Evolutionary conservation across 2,888 invertebrate genomes (phyloP).

Genomic region (Mythimna vitellina): DNA sequence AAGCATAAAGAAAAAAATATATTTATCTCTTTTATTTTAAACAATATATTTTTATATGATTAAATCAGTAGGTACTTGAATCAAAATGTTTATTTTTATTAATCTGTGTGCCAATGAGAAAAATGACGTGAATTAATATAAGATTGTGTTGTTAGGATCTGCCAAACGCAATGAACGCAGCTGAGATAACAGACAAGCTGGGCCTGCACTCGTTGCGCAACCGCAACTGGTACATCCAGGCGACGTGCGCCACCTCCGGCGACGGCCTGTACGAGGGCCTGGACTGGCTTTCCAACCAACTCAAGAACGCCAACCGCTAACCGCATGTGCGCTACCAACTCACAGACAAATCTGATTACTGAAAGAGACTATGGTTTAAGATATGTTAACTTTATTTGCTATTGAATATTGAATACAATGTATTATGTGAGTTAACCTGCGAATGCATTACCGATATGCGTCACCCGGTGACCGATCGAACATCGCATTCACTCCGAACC

Average conservation of each 20-base stretch:
- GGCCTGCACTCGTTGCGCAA: slow-evolving; percentile 99
- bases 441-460: slow-evolving; percentile 85
- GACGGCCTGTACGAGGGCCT: slow-evolving; percentile 99
- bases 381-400: slow-evolving; percentile 91
- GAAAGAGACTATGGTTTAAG: slow-evolving; percentile 91
- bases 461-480: slow-evolving; percentile 84
- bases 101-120: not conserved
- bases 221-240: slow-evolving; percentile 99
- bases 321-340: slow-evolving; percentile 81
- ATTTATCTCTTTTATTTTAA: not conserved
- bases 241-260: slow-evolving; percentile 99
- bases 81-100: not conserved
- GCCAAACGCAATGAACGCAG: slow-evolving; percentile 99
- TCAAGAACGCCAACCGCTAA: slow-evolving; percentile 99
- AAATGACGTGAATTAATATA: slow-evolving; percentile 37
- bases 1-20: not conserved
- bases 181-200: slow-evolving; percentile 99
- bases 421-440: slow-evolving; percentile 89
- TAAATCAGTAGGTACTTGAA: not conserved
- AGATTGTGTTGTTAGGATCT: slow-evolving; percentile 94
- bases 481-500: slow-evolving; percentile 71
- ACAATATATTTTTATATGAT: not conserved
- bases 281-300: slow-evolving; percentile 99
- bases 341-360: slow-evolving; percentile 86
- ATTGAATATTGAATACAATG: slow-evolving; percentile 89